Evolutionary conservation across 2,113 vertebrate genomes (phyloP).

Genomic region (Oophaga pumilio): DNA sequence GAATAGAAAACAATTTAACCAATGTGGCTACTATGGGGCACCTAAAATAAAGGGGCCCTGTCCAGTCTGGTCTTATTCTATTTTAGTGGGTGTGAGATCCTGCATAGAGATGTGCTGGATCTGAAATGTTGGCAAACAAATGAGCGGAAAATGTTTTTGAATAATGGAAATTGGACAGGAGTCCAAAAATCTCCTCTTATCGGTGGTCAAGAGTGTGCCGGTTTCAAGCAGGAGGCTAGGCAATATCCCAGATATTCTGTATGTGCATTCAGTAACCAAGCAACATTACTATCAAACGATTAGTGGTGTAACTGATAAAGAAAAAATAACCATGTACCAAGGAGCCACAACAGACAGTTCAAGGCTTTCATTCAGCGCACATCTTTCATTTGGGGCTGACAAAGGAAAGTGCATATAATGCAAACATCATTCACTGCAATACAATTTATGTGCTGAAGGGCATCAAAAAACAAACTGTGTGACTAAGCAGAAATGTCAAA

Average conservation of each 20-base stretch:
- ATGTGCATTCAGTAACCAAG: not conserved
- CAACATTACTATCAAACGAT: not conserved
- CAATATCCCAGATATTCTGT: no score
- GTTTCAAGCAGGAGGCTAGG: not conserved
- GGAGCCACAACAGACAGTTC: not conserved
- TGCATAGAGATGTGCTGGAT: not conserved
- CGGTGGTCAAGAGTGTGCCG: not conserved
- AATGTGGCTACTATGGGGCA: not conserved
- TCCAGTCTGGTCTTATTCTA: not conserved
- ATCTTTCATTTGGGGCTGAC: not conserved
- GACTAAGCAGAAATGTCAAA: constrained; percentile 53
- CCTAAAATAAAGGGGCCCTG: not conserved
- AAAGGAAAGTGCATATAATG: constrained; percentile 20
- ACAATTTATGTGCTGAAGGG: constrained; percentile 31
- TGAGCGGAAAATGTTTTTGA: not conserved
- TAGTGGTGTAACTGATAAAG: not conserved
- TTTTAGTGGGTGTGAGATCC: not conserved
- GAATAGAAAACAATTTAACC: not conserved
- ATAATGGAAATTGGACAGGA: not conserved
- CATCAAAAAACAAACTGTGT: constrained; percentile 27
- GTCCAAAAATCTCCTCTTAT: not conserved
- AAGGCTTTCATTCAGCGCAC: constrained; percentile 19
- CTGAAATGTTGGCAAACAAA: not conserved
- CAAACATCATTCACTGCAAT: constrained; percentile 43
- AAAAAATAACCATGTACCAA: not conserved